Base-by-base conservation (phyloP, 1,140 invertebrate genomes). In the Olivierus martensii region DNA sequence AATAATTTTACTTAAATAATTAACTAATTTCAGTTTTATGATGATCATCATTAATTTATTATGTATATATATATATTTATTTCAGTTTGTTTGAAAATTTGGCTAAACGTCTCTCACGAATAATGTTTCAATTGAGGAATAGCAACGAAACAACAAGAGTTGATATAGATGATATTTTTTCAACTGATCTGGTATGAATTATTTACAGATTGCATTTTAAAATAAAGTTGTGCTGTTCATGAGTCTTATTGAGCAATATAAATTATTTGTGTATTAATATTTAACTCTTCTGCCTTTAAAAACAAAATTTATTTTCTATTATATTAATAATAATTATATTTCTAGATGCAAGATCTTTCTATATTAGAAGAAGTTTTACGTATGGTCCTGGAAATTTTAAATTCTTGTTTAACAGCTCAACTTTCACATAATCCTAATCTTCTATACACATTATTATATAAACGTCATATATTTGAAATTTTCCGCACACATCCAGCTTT, bases 341-440 rank as follows among this genome's bases (percentile, higher is more conserved):
- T 37, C 38, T 11, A 51, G 21, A 78, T 86, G 62, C 84, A 89
- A 65, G 92, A 99, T 71, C 76, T 97, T 57, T 79, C 78, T 35
- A 90, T 95, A n/a, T 73, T 98, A 19, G 93, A 99, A 72, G 94
- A 99, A 73, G 92, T 98, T 3, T 73, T 99, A 21, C 73, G 90
- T 28, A 95, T 97, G 87, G 79, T 97, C 1, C 67, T 97, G 50
- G 93, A 97, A 75, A 96, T 97, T 44, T 77, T 97, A 44, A 97
- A 98, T 70, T 95, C 91, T 21, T 86, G 84, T 65, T 73, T 97
- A 42, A 81, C 83, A 0, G 80, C 86, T 69, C 87, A 93, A 61
- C 72, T 99, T 35, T 75, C 80, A 3, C 80, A 87, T 65, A 99
- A 99, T 73, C 80, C 88, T 7, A 90, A 99, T 73, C 75, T 99